A percentile compares a stretch with the other conserved stretches of the same genome.
phyloP scores from a whole-genome alignment of 1,140 invertebrate species.

The Drosophila funebris region DNA sequence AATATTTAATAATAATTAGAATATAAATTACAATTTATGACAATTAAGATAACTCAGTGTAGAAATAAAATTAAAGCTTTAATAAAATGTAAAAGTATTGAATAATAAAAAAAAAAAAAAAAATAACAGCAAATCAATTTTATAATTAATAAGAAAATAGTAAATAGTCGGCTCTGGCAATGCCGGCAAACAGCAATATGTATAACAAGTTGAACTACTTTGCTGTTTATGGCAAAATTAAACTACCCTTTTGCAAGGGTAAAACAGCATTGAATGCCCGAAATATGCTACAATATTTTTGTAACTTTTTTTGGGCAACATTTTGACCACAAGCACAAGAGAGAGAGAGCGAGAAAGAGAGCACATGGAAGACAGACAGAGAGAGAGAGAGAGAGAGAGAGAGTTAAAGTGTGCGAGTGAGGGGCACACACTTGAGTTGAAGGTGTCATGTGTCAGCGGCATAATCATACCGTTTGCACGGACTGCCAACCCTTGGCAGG shows the following conservation, averaged over 20 bases:
- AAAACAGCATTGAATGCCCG: constrained; percentile 19
- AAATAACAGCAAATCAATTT: too few species aligned
- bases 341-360: neutral
- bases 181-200: too few species aligned
- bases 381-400: neutral
- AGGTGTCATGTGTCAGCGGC: constrained; percentile 77
- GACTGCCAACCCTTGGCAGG: constrained; percentile 54
- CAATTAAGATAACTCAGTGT: too few species aligned
- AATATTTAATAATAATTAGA: too few species aligned
- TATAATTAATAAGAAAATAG: too few species aligned
- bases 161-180: too few species aligned
- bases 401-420: neutral
- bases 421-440: constrained; percentile 29
- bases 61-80: too few species aligned
- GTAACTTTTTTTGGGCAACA: constrained; percentile 50
- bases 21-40: too few species aligned
- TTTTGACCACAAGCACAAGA: constrained; percentile 58
- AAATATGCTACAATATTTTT: constrained; percentile 70
- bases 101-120: too few species aligned
- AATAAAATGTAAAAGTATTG: too few species aligned
- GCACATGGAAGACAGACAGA: neutral
- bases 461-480: constrained; percentile 71
- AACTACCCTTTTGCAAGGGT: neutral
- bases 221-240: neutral
- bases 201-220: too few species aligned